Conservation (phyloP, 2,888 invertebrate species). For the Hemithea aestivaria region DNA sequence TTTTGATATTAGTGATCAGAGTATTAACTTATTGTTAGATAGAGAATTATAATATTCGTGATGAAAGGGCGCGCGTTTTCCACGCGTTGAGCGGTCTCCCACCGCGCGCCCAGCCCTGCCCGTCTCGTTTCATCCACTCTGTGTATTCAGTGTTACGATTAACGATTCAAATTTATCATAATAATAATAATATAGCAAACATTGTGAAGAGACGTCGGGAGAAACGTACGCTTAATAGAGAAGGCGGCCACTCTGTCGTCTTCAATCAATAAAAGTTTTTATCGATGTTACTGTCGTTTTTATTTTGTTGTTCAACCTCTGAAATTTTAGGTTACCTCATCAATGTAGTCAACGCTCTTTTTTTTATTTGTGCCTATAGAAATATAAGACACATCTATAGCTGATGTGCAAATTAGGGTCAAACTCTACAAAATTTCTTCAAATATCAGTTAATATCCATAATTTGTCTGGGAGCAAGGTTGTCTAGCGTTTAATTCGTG, state of each 20-base stretch:
- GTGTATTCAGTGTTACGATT: slow-evolving; percentile 70
- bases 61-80: slow-evolving; percentile 67
- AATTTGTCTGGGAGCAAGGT: not conserved
- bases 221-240: slow-evolving; percentile 75
- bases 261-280: slow-evolving; percentile 76
- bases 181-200: slow-evolving; percentile 56
- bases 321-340: too few species aligned
- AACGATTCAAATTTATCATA: slow-evolving; percentile 49
- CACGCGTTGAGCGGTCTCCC: slow-evolving; percentile 51
- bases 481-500: slow-evolving; percentile 22
- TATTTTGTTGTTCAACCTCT: slow-evolving; percentile 17
- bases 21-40: slow-evolving; percentile 74
- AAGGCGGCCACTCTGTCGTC: slow-evolving; percentile 63
- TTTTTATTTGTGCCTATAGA: too few species aligned
- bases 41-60: slow-evolving; percentile 71
- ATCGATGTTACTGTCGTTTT: slow-evolving; percentile 64
- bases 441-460: not conserved
- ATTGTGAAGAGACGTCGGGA: slow-evolving; percentile 64
- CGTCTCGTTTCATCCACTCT: slow-evolving; percentile 68
- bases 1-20: slow-evolving; percentile 73
- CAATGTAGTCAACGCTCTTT: too few species aligned
- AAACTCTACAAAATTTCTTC: too few species aligned
- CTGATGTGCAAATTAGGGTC: too few species aligned
- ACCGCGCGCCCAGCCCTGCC: slow-evolving; percentile 60
- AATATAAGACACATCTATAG: too few species aligned